These are phyloP conservation scores for Oxystoma pomonae DNA, from an alignment of 2,888 invertebrate genomes.

Conservation along the genomic window DNA sequence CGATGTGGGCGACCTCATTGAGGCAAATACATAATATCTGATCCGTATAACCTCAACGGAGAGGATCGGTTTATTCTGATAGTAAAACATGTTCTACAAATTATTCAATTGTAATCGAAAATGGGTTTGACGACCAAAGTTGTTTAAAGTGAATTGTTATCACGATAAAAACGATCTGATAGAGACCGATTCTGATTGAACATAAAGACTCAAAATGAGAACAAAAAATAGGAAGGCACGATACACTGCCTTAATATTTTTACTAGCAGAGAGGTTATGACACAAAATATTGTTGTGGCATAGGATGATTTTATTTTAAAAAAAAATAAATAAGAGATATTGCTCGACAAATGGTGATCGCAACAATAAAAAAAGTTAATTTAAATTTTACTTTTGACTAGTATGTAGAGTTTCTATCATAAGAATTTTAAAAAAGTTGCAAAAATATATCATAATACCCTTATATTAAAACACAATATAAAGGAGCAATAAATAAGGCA, in stretches of 20 bases:
- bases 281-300: constrained; percentile 27
- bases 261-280: constrained; percentile 46
- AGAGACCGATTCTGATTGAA: neutral
- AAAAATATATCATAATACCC: neutral
- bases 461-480: neutral
- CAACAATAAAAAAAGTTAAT: too few relatives aligned
- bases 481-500: neutral
- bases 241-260: constrained; percentile 43
- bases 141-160: too few relatives aligned
- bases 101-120: too few relatives aligned
- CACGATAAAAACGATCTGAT: too few relatives aligned
- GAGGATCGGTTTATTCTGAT: too few relatives aligned
- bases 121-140: too few relatives aligned
- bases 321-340: neutral
- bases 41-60: too few relatives aligned
- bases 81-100: too few relatives aligned
- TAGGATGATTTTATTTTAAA: constrained; percentile 13
- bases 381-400: too few relatives aligned
- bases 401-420: neutral
- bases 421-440: too few relatives aligned
- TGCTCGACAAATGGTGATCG: neutral
- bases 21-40: too few relatives aligned
- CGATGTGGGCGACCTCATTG: too few relatives aligned
- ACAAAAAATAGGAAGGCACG: constrained; percentile 46
- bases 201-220: constrained; percentile 27